These are phyloP conservation scores for Cathartes aura DNA, from an alignment of 2,113 vertebrate species.

Conservation along the genomic window DNA sequence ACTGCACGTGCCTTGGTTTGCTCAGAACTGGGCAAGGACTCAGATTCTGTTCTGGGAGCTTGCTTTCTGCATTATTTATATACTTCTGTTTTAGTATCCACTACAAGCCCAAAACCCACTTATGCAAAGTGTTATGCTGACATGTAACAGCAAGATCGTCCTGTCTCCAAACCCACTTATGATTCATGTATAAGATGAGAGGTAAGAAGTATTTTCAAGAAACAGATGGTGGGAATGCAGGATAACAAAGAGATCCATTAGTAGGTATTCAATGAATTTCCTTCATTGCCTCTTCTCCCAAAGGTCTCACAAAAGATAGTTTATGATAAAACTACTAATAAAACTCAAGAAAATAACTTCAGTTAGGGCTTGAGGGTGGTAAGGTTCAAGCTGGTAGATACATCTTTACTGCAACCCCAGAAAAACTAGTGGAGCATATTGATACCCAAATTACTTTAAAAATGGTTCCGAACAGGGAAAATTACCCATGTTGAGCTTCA, in stretches of 20 bases:
- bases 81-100: not conserved
- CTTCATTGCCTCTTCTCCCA: not conserved
- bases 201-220: not conserved
- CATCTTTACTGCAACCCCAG: not conserved
- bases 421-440: not conserved
- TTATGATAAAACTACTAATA: not conserved
- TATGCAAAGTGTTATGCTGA: not conserved
- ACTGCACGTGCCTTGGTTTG: not conserved
- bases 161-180: not conserved
- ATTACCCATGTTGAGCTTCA: not conserved
- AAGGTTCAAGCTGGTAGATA: not conserved
- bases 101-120: not conserved
- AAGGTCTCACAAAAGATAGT: not conserved
- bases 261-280: not conserved
- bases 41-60: not conserved
- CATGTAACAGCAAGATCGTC: not conserved
- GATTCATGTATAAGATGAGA: not conserved
- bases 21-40: not conserved
- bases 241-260: constrained; percentile 14
- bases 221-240: not conserved
- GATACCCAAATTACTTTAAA: not conserved
- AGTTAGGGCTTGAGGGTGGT: not conserved
- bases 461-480: not conserved
- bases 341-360: not conserved
- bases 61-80: not conserved